phyloP scores from a whole-genome alignment of 1,140 invertebrate genomes.

The Venturia canescens region DNA sequence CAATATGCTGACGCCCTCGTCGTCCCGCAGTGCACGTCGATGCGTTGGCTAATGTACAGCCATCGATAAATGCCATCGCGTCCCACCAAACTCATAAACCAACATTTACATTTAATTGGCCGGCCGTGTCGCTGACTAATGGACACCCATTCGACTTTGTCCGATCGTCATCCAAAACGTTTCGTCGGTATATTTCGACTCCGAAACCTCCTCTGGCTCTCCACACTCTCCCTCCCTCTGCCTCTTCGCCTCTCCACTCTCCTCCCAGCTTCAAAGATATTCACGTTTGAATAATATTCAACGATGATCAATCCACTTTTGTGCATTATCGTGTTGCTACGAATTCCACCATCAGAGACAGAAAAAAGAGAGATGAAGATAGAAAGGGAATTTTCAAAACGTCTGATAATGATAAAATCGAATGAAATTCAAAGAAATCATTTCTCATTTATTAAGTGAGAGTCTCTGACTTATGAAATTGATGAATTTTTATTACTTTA shows the following conservation, averaged over 20 bases:
- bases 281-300: conserved; percentile 36
- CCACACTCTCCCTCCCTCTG: neutral
- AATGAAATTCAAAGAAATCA: neutral
- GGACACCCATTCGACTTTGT: conserved; percentile 58
- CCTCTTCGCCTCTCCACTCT: conserved; percentile 27
- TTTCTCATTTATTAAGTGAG: too few relatives aligned
- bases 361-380: too few relatives aligned
- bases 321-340: neutral
- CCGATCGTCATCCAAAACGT: conserved; percentile 55
- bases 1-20: conserved; percentile 42
- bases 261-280: conserved; percentile 16
- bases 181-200: conserved; percentile 48
- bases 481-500: too few relatives aligned
- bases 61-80: conserved; percentile 73
- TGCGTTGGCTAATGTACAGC: conserved; percentile 64
- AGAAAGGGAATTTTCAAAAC: too few relatives aligned
- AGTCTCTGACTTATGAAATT: too few relatives aligned
- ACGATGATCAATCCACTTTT: conserved; percentile 1
- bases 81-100: conserved; percentile 70
- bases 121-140: conserved; percentile 64
- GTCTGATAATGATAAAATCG: neutral
- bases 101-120: conserved; percentile 75
- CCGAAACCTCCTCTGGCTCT: neutral
- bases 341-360: too few relatives aligned
- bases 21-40: conserved; percentile 59